Conservation (phyloP, 2,888 invertebrate species). For the Thymelicus sylvestris region DNA sequence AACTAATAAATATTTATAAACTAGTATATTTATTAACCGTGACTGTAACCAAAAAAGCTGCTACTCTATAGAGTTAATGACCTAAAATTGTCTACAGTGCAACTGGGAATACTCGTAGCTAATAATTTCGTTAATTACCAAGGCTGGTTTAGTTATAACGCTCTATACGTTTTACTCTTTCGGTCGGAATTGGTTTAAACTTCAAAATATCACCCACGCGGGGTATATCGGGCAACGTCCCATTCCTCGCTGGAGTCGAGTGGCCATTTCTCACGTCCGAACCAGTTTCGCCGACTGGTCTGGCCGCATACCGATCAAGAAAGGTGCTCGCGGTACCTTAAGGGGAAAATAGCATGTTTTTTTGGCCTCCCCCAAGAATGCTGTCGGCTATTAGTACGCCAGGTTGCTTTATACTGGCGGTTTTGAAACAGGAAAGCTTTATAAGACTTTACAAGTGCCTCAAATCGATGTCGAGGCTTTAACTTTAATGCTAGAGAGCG, state of each 20-base stretch:
- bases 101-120: not conserved
- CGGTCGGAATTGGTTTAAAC: conserved; percentile 57
- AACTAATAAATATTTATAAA: too few species aligned
- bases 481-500: not conserved
- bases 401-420: conserved; percentile 55
- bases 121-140: not conserved
- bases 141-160: not conserved
- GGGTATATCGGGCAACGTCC: conserved; percentile 66
- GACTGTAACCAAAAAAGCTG: too few species aligned
- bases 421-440: conserved; percentile 48
- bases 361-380: conserved; percentile 65
- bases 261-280: conserved; percentile 76
- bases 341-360: conserved; percentile 71
- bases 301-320: conserved; percentile 75
- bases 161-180: conserved; percentile 2
- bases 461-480: not conserved
- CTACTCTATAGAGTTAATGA: too few species aligned
- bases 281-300: conserved; percentile 71
- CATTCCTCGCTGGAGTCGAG: conserved; percentile 49
- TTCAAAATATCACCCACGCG: conserved; percentile 56
- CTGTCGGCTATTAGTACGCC: conserved; percentile 58
- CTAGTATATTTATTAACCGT: too few species aligned
- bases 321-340: conserved; percentile 75
- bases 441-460: conserved; percentile 19
- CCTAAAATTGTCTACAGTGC: not conserved